phyloP scores from a whole-genome alignment of 2,888 invertebrate species.

The Drosophila nigricruria region DNA sequence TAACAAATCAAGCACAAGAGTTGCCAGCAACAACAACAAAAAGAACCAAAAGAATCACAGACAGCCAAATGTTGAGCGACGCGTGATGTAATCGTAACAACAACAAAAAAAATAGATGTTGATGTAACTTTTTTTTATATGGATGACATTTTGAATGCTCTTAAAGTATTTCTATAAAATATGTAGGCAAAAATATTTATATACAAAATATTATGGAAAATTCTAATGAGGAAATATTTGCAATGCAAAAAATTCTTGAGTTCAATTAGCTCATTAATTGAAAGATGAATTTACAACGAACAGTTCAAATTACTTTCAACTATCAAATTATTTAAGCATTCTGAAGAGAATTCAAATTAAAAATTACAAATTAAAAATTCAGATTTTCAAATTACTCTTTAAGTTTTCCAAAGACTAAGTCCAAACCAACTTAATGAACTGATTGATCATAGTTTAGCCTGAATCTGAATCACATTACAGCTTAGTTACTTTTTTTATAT shows the following conservation, averaged over 20 bases:
- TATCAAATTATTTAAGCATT: neutral
- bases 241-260: neutral
- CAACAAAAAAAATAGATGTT: conserved; percentile 48
- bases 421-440: too few species aligned
- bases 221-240: neutral
- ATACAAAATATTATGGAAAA: neutral
- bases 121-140: neutral
- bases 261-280: neutral
- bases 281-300: neutral
- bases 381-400: too few species aligned
- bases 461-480: too few species aligned
- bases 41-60: conserved; percentile 67
- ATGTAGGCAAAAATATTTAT: neutral
- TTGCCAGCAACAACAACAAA: conserved; percentile 23
- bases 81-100: conserved; percentile 73
- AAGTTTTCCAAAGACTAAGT: too few species aligned
- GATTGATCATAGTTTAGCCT: too few species aligned
- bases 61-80: conserved; percentile 76
- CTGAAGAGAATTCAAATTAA: too few species aligned
- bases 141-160: conserved; percentile 21
- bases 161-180: neutral
- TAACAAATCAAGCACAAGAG: conserved; percentile 80
- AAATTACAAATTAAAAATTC: too few species aligned
- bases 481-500: too few species aligned
- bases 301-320: neutral